Base-by-base conservation (phyloP, 2,113 vertebrate genomes). In the Equus przewalskii region DNA sequence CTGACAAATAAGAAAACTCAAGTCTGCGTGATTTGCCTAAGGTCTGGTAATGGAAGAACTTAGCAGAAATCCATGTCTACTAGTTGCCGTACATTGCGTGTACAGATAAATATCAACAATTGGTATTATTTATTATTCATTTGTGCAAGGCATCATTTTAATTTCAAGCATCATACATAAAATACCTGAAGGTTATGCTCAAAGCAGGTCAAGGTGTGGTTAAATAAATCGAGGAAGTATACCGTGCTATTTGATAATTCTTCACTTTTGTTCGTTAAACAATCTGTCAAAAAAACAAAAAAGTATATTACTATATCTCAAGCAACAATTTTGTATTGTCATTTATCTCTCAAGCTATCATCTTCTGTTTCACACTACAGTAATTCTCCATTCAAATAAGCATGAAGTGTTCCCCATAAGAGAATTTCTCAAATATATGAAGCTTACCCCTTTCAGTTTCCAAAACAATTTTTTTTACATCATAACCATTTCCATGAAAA, bases 191-290 rank as follows among this genome's bases (percentile, higher is more conserved):
- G 98, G 97, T 99, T 99, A 97, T 99, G 98, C 92, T 99, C 99
- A 98, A 99, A 99, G 98, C 99, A 99, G 86, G 96, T 98, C 98
- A 99, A 98, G 10, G 99, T 99, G 91, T 98, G 97, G 98, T 99
- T 99, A 98, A 99, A 99, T 54, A 91, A 96, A 80, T 92, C 94
- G 98, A 99, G 98, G 98, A 99, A 99, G 97, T 99, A 80, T 81
- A 99, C 91, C 0, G 99, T 99, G 97, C 98, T 99, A 96, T 99
- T 99, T 92, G 98, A 99, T 94, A 99, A 98, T 85, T 98, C 98
- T 72, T 98, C 97, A 16, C 96, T 97, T 88, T 96, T 98, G 96
- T 92, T 94, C 54, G 94, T 98, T 96, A 99, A 98, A 96, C 99
- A 99, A 49, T 99, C 99, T 99, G 98, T 97, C 44, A 97, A 94